phyloP scores from a whole-genome alignment of 1,140 invertebrate genomes.

The Gonioctena quinquepunctata region DNA sequence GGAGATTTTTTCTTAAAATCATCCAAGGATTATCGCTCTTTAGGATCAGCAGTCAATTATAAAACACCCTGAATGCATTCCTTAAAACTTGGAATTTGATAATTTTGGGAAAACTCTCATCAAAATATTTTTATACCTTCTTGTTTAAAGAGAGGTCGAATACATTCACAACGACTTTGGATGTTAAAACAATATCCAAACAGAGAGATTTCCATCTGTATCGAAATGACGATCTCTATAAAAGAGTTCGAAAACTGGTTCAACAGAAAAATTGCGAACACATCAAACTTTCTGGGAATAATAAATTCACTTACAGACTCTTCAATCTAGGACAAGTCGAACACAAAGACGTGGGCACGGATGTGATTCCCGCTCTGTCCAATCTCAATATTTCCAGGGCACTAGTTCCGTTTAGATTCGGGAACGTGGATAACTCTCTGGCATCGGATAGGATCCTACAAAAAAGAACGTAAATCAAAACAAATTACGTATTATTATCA shows the following conservation, averaged over 20 bases:
- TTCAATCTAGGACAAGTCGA: slow-evolving; percentile 74
- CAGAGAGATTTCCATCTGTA: too few species aligned
- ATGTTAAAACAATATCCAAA: too few species aligned
- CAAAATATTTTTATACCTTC: too few species aligned
- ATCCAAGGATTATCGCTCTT: too few species aligned
- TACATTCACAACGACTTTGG: too few species aligned
- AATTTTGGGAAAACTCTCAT: too few species aligned
- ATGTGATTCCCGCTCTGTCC: slow-evolving; percentile 76
- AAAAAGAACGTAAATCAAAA: slow-evolving; percentile 33
- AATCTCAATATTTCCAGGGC: slow-evolving; percentile 79
- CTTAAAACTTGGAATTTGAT: neutral
- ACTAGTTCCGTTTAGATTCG: slow-evolving; percentile 76
- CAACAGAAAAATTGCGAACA: neutral
- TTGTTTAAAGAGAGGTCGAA: too few species aligned
- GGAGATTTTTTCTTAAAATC: too few species aligned
- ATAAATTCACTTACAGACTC: slow-evolving; percentile 75
- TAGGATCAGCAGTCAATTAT: too few species aligned
- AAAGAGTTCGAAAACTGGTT: too few species aligned
- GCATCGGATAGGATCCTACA: slow-evolving; percentile 83
- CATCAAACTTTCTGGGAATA: neutral
- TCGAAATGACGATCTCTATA: too few species aligned
- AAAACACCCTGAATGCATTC: neutral
- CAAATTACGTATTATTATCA: slow-evolving; percentile 24
- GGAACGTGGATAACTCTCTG: slow-evolving; percentile 77
- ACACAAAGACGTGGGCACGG: slow-evolving; percentile 78